These are phyloP conservation scores for Ophraella communa DNA, from an alignment of 2,888 invertebrate species.

Conservation along the genomic window DNA sequence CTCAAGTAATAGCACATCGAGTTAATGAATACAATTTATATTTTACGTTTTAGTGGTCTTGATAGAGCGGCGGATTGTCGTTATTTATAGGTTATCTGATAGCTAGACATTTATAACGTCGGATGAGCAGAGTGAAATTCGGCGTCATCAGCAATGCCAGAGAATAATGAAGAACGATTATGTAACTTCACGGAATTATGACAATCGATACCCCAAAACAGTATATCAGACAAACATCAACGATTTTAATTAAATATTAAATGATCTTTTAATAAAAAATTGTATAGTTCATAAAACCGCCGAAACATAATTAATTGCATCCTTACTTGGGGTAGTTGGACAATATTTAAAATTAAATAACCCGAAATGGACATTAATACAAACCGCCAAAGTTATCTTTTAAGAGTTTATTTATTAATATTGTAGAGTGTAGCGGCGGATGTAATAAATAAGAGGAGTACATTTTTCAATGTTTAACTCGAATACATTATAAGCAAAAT, in stretches of 20 bases:
- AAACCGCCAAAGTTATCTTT: no score
- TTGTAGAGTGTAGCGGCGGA: neutral
- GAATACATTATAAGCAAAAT: neutral
- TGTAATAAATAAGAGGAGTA: neutral
- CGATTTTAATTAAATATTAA: no score
- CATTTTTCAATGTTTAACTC: neutral
- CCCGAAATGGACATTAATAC: no score
- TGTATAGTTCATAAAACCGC: no score
- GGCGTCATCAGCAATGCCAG: constrained; percentile 16
- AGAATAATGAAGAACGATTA: constrained; percentile 23
- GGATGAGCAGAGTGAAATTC: constrained; percentile 23
- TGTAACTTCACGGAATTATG: constrained; percentile 21
- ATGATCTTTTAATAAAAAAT: no score
- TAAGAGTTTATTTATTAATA: no score
- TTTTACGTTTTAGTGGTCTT: constrained; percentile 33
- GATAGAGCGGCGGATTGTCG: constrained; percentile 30
- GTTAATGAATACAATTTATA: constrained; percentile 42
- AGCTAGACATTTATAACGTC: constrained; percentile 29
- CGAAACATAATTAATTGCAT: no score
- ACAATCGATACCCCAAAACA: constrained; percentile 11
- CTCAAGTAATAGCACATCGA: constrained; percentile 38
- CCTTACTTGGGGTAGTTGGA: no score
- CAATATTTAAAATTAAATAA: no score
- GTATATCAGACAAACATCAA: neutral
- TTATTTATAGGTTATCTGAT: constrained; percentile 35